These are phyloP conservation scores for Eira barbara DNA, from an alignment of 2,113 vertebrate species.

Conservation along the genomic window DNA sequence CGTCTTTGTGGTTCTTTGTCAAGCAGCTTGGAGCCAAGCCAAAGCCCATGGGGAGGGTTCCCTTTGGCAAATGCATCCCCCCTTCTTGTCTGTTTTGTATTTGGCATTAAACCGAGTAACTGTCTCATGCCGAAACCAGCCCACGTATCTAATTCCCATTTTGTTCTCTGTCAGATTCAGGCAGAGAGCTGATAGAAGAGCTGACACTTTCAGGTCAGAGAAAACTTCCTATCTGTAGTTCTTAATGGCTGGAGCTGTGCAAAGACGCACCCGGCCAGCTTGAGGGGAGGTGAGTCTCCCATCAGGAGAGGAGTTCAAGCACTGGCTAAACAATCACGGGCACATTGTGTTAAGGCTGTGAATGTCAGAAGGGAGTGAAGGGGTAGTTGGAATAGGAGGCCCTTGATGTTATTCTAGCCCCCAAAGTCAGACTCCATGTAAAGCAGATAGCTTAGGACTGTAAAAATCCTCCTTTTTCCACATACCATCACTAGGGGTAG, in stretches of 20 bases:
- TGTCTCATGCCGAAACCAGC: conserved; percentile 69
- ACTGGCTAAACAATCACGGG: not conserved
- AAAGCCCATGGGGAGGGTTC: conserved; percentile 51
- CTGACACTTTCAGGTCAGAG: conserved; percentile 50
- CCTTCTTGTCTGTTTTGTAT: conserved; percentile 51
- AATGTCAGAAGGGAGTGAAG: not conserved
- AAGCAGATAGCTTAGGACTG: not conserved
- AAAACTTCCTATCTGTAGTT: conserved; percentile 41
- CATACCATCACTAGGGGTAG: not conserved
- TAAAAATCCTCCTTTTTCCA: not conserved
- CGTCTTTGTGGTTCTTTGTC: conserved; percentile 66
- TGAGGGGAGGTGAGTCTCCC: not conserved
- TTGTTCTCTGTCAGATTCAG: conserved; percentile 66
- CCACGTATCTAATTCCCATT: conserved; percentile 58
- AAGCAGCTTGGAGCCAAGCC: conserved; percentile 52
- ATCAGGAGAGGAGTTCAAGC: conserved; percentile 2
- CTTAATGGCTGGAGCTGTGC: not conserved
- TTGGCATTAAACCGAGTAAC: conserved; percentile 70
- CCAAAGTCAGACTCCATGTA: not conserved
- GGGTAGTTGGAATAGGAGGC: not conserved
- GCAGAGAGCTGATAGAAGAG: conserved; percentile 48
- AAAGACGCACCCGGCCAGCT: not conserved
- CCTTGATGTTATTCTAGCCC: not conserved
- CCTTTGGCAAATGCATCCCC: conserved; percentile 48
- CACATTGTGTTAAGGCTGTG: not conserved